Evolutionary conservation across 2,888 invertebrate species (phyloP), one percentile per base, ranked within the genome.

Genomic region (Ormyrus pomaceus): DNA sequence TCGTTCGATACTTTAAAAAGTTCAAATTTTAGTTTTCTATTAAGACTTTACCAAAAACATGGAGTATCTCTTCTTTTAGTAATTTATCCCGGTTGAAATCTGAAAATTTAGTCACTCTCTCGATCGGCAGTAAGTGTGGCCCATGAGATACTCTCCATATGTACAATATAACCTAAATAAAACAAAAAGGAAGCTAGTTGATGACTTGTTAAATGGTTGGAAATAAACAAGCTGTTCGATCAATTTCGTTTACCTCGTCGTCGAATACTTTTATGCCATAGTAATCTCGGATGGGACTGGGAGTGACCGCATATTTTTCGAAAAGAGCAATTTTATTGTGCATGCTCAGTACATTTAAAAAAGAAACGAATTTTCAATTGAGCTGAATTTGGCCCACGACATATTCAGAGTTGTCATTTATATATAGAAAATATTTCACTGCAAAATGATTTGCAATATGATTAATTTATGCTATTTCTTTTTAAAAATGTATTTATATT

Each of bases 211-310:
- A 71, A 1, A 46, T 34, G 10, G 46, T 48, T 66, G 10, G 5
- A 10, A 6, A 66, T 46, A 71, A 69, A 55, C 74, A 79, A 72
- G 9, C 46, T 58, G 7, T 59, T 62, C 7, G 11, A 2, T 9
- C 7, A 11, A 11, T 56, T 34, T 10, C 9, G 53, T 13, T 56
- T 71, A 34, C 90, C 86, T 89, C 84, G 77, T 88, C 83, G 7
- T 83, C 66, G 48, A 85, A 71, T 77, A 89, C 84, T 83, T 83
- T 87, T 7, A 90, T 82, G 19, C 87, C 89, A 84, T 88, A 90
- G 75, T 90, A 90, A 77, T 90, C 90, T 84, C 90, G 86, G 82
- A 87, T 89, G 6, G 89, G 89, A 55, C 87, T 82, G 71, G 89
- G 89, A 76, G 89, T 89, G 53, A 88, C 85, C 50, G 86, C 84